Evolutionary conservation across 2,113 vertebrate genomes (phyloP).

Genomic region (Corythornis madagascariensis): DNA sequence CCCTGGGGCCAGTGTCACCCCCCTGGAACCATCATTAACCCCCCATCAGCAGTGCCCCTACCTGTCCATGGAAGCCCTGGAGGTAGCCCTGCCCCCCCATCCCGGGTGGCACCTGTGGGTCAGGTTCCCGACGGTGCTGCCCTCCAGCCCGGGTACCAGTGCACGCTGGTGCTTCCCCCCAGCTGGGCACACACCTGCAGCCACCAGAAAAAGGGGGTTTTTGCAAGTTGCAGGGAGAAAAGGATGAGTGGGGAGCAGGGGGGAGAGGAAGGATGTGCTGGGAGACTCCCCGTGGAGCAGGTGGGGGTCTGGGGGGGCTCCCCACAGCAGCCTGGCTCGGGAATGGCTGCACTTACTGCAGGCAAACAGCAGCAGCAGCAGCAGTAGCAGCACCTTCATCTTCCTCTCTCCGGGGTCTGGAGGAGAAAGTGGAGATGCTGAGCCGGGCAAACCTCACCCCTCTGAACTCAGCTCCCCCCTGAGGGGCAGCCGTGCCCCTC

Average conservation of each 20-base stretch:
- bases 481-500: background rate
- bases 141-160: background rate
- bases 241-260: accelerated
- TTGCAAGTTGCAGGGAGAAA: background rate
- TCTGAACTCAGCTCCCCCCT: background rate
- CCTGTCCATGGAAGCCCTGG: background rate
- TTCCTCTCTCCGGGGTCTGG: background rate
- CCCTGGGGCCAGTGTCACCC: background rate
- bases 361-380: background rate
- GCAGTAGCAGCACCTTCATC: slow-evolving; percentile 21
- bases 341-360: slow-evolving; percentile 19
- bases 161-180: background rate
- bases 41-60: background rate
- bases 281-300: background rate
- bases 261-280: background rate
- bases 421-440: background rate
- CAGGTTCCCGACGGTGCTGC: slow-evolving; percentile 46
- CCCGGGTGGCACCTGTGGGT: background rate
- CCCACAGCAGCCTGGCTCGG: accelerated
- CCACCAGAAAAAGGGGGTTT: background rate
- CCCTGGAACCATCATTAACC: background rate
- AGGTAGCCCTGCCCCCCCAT: background rate
- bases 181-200: background rate
- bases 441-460: background rate
- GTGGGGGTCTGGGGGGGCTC: background rate